These are phyloP conservation scores for Garrulus glandarius DNA, from an alignment of 2,797 vertebrate genomes.

Conservation along the genomic window DNA sequence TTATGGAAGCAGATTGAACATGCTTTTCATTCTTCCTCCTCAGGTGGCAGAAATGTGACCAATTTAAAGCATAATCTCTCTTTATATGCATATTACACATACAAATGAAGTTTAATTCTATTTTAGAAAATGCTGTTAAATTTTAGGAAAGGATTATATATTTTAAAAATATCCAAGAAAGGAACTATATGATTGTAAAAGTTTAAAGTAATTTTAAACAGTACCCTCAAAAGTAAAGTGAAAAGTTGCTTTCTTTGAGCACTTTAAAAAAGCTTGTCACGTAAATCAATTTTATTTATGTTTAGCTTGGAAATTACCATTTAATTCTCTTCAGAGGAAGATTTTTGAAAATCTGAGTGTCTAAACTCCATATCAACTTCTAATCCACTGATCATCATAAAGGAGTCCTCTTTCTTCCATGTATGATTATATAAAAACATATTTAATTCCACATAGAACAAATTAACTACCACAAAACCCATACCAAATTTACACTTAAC, in stretches of 20 bases:
- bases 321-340: not conserved
- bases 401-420: not conserved
- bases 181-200: conserved; percentile 27
- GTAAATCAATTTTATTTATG: not conserved
- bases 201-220: conserved; percentile 48
- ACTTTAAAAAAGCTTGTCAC: not conserved
- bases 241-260: conserved; percentile 16
- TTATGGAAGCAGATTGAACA: not conserved
- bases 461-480: not conserved
- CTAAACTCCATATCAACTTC: not conserved
- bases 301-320: not conserved
- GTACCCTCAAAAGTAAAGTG: conserved; percentile 25
- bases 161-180: conserved; percentile 40
- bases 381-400: not conserved
- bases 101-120: not conserved
- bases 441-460: not conserved
- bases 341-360: not conserved
- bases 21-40: conserved; percentile 34
- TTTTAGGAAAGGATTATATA: conserved; percentile 52
- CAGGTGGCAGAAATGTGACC: conserved; percentile 64
- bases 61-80: not conserved
- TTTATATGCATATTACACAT: not conserved
- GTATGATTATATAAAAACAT: not conserved
- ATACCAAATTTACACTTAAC: not conserved
- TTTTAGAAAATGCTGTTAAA: conserved; percentile 2